Base-by-base conservation (phyloP, 2,113 vertebrate species). In the Ameiurus melas region DNA sequence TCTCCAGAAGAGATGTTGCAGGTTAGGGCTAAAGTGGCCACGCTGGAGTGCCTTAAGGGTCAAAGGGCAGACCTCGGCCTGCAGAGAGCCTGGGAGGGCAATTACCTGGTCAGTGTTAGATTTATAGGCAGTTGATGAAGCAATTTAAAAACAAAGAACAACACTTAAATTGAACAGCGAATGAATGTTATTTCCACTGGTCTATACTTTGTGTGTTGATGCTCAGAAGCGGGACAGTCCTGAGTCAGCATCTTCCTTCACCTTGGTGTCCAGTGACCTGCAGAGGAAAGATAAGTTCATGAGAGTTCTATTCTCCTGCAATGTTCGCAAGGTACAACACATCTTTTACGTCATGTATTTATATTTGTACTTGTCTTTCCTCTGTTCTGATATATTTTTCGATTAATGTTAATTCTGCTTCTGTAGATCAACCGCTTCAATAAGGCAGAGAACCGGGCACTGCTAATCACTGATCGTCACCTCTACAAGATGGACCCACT, bases 281-380 rank as follows among this genome's bases (percentile, higher is more conserved):
- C 98, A 99, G 91, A 93, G 98, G 17, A 99, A 97, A 88, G 98
- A 99, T 96, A 99, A 99, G 89, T 99, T 99, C 94, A 99, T 99
- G 98, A 96, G 94, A 0, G 80, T 98, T 17, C 96, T 99, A 87
- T 99, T 99, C 93, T 98, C 98, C 88, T 97, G 97, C 90, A 97
- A 98, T 0, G 98, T 99, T 64, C 97, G 98, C 89, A 99, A 99
- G 97, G 98, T 99, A 95, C n/a, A 83, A 3, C 36, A 17, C 0
- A 43, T 8, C 17, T 58, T 60, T 30, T 30, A 7, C 13, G 0
- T 80, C 55, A 58, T 13, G 3, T 58, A 39, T 4, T 62, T 82
- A 20, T 14, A 43, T 62, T 30, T 79, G 51, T 58, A 36, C 36
- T 86, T 10, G 43, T 62, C 36, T 47, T 33, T 58, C 36, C 58